phyloP scores from a whole-genome alignment of 1,140 invertebrate species.

The Microplitis mediator region DNA sequence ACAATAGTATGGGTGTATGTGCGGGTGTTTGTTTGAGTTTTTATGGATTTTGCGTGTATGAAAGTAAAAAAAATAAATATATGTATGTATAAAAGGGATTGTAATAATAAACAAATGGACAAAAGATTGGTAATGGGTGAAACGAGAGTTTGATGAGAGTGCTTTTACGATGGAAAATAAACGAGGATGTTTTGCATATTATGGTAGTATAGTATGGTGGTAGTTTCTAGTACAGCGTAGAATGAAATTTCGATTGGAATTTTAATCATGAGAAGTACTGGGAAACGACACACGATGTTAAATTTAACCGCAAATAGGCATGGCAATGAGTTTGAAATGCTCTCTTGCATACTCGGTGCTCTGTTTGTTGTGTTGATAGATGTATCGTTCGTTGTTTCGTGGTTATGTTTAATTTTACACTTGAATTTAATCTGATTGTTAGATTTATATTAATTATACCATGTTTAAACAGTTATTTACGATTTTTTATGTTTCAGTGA shows the following conservation, averaged over 20 bases:
- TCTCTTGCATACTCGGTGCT: neutral
- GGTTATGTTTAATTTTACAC: conserved; percentile 5
- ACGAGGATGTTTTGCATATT: neutral
- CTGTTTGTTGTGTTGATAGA: neutral
- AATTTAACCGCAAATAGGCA: neutral
- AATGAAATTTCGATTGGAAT: conserved; percentile 20
- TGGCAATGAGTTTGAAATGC: conserved; percentile 3
- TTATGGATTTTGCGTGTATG: too few species aligned
- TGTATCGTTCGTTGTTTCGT: neutral
- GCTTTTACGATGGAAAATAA: too few species aligned
- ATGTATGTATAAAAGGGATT: neutral
- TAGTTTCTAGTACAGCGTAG: too few species aligned
- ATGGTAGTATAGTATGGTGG: neutral
- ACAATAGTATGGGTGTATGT: neutral
- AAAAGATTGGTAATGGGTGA: too few species aligned
- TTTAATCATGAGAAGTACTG: conserved; percentile 16
- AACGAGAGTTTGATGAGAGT: too few species aligned
- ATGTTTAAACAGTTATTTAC: too few species aligned
- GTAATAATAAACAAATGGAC: too few species aligned
- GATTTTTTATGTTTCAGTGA: neutral
- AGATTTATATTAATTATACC: too few species aligned
- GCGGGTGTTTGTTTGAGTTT: neutral
- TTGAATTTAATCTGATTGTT: too few species aligned
- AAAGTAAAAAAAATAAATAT: neutral
- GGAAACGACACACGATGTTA: too few species aligned